A percentile compares a stretch with the other conserved stretches of the same genome.
Evolutionary conservation across 2,888 invertebrate species (phyloP).

Genomic region (Didymodactylos carnosus): DNA sequence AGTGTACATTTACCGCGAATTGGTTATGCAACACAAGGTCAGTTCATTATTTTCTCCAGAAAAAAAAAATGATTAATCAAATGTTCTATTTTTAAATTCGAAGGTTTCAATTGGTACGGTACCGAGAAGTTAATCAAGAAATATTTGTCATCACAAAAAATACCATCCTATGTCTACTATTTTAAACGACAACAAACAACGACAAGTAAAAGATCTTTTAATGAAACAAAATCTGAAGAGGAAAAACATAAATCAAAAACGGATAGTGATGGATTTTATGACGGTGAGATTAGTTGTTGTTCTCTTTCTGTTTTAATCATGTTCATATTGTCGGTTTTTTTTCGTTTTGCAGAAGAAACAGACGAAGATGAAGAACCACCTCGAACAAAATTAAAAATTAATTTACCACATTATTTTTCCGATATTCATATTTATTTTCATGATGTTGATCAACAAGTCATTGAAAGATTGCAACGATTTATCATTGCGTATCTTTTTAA

Average conservation of each 20-base stretch:
- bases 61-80: no score
- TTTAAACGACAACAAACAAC: no score
- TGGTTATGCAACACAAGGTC: conserved; percentile 27
- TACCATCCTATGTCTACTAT: conserved; percentile 30
- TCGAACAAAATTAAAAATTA: not conserved
- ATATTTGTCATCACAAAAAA: conserved; percentile 24
- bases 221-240: no score
- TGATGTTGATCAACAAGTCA: conserved; percentile 18
- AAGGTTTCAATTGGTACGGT: conserved; percentile 34
- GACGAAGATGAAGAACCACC: not conserved
- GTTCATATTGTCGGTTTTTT: not conserved
- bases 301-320: no score
- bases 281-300: no score
- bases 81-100: no score
- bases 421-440: conserved; percentile 21
- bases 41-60: no score
- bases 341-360: not conserved
- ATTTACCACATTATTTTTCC: conserved; percentile 20
- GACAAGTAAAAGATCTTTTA: no score
- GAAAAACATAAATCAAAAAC: no score
- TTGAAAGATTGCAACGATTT: conserved; percentile 22
- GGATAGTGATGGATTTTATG: not conserved
- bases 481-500: conserved; percentile 28
- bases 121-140: conserved; percentile 32
- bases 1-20: conserved; percentile 33